Evolutionary conservation across 53 echinoderm and acorn worm genomes (phyloP).

Genomic region (Patiria pectinifera): DNA sequence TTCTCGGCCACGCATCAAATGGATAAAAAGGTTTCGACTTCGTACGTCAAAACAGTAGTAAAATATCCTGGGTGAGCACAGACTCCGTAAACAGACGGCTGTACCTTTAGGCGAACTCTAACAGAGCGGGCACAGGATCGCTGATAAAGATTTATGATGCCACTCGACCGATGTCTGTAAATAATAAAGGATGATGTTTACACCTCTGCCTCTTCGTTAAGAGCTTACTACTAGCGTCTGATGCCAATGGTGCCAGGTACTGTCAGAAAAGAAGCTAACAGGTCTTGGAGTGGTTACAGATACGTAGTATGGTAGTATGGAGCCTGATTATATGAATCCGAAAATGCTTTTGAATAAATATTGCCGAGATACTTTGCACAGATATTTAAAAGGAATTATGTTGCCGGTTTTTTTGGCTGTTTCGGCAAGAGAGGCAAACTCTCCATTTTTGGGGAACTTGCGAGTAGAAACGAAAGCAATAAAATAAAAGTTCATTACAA

Average conservation of each 20-base stretch:
- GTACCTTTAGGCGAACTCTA: not conserved
- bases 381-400: no score
- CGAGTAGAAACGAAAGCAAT: no score
- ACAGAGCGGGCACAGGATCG: not conserved
- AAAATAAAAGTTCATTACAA: no score
- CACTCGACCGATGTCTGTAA: not conserved
- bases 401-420: no score
- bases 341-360: no score
- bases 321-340: no score
- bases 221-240: not conserved
- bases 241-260: not conserved
- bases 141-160: not conserved
- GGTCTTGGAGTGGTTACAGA: no score
- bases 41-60: not conserved
- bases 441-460: no score
- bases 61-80: not conserved
- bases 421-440: no score
- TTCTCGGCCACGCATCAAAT: not conserved
- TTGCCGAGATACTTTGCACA: no score
- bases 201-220: not conserved
- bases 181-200: not conserved
- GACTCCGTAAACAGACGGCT: not conserved
- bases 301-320: no score
- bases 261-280: no score
- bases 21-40: not conserved